Evolutionary conservation across 2,797 vertebrate genomes (phyloP).

Genomic region (Hapalemur alaotrensis): DNA sequence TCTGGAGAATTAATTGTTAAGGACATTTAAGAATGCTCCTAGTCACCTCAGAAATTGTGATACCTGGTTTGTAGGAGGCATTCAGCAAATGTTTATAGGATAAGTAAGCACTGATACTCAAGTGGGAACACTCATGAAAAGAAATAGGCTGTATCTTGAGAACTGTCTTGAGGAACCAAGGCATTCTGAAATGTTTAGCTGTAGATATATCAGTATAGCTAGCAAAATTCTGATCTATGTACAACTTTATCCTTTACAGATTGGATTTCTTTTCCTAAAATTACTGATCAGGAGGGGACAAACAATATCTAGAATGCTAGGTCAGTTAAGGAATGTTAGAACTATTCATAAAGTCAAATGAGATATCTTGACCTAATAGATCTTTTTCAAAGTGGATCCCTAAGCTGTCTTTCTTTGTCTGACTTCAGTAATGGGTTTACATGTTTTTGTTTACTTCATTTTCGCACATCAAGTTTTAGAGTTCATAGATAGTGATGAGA

Average conservation of each 20-base stretch:
- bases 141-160: neutral
- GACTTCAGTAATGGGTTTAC: neutral
- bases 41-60: neutral
- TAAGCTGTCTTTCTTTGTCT: constrained; percentile 9
- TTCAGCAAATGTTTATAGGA: neutral
- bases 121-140: neutral
- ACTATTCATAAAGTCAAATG: neutral
- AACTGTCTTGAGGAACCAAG: neutral
- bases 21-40: neutral
- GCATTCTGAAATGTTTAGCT: neutral
- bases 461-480: neutral
- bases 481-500: neutral
- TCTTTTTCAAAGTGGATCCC: neutral
- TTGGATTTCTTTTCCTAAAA: constrained; percentile 32
- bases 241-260: neutral
- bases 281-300: neutral
- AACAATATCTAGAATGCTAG: neutral
- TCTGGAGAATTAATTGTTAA: neutral
- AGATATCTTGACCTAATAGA: neutral
- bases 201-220: neutral
- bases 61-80: constrained; percentile 14
- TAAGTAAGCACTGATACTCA: neutral
- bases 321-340: constrained; percentile 36
- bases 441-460: neutral
- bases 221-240: constrained; percentile 20